A percentile compares a stretch with the other conserved stretches of the same genome.
phyloP scores from a whole-genome alignment of 37 sponge, comb jelly and placozoan genomes.

The Bolinopsis microptera region DNA sequence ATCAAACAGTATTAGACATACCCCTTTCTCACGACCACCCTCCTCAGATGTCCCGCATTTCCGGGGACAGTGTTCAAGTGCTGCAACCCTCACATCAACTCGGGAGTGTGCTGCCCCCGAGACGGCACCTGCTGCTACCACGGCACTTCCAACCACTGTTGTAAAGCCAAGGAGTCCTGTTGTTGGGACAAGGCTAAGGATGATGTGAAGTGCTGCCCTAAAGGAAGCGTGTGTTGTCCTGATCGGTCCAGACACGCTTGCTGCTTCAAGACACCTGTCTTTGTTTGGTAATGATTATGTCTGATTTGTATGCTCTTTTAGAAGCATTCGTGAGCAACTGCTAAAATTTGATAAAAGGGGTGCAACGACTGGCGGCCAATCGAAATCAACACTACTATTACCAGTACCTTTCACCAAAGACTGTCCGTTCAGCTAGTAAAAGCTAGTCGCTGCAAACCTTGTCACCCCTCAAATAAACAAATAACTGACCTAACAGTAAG shows the following conservation, averaged over 20 bases:
- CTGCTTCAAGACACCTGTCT: conserved; percentile 33
- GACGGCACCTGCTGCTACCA: conserved; percentile 29
- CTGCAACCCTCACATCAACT: conserved; percentile 6
- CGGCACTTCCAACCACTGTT: background rate
- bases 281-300: conserved; percentile 16
- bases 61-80: background rate
- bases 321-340: too few species aligned
- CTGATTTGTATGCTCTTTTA: too few species aligned
- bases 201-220: background rate
- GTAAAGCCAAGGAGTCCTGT: background rate
- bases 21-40: too few species aligned
- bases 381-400: too few species aligned
- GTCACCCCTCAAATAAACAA: too few species aligned
- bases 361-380: too few species aligned
- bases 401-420: too few species aligned
- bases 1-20: too few species aligned
- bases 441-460: too few species aligned
- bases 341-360: too few species aligned
- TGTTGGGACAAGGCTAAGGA: background rate
- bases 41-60: conserved; percentile 5
- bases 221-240: conserved; percentile 8
- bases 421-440: too few species aligned
- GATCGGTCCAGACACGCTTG: background rate
- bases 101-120: background rate
- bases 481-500: too few species aligned